A percentile compares a stretch with the other conserved stretches of the same genome.
Evolutionary conservation across 1,140 invertebrate genomes (phyloP).

Genomic region (Periplaneta americana): DNA sequence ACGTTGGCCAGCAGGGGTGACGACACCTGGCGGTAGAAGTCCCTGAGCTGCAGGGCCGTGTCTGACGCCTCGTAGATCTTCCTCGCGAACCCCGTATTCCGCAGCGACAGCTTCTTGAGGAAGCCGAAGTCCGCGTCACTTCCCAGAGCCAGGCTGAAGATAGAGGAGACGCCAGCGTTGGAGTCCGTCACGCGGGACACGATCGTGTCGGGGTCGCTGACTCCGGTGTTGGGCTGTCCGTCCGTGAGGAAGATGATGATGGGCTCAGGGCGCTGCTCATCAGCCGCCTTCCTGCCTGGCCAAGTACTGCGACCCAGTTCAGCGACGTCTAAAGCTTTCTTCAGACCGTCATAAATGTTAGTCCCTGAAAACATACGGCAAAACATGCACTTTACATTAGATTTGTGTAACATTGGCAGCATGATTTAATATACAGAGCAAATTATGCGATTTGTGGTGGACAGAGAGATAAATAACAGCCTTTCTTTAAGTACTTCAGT

Average conservation of each 20-base stretch:
- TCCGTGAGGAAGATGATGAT: conserved; percentile 72
- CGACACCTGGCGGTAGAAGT: conserved; percentile 44
- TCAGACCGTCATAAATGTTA: conserved; percentile 57
- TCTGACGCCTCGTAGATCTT: conserved; percentile 44
- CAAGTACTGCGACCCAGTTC: background rate
- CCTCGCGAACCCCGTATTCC: conserved; percentile 40
- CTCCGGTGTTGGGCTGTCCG: conserved; percentile 56
- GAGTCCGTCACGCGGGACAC: background rate
- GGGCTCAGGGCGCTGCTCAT: conserved; percentile 38
- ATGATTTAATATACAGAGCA: no score
- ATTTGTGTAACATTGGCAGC: no score
- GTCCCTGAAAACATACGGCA: conserved; percentile 38
- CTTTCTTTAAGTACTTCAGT: no score
- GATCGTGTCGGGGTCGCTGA: background rate
- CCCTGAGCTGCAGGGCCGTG: conserved; percentile 39
- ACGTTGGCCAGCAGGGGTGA: conserved; percentile 40
- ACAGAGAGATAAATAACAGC: no score
- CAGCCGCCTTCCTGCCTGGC: no score
- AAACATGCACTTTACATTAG: no score
- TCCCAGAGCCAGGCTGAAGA: conserved; percentile 45
- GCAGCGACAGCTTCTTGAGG: conserved; percentile 36
- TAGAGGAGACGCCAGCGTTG: conserved; percentile 8
- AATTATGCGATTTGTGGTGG: no score
- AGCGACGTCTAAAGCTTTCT: conserved; percentile 47
- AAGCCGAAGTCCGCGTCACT: conserved; percentile 40